phyloP scores from a whole-genome alignment of 2,113 vertebrate species.

The Perognathus longimembris region DNA sequence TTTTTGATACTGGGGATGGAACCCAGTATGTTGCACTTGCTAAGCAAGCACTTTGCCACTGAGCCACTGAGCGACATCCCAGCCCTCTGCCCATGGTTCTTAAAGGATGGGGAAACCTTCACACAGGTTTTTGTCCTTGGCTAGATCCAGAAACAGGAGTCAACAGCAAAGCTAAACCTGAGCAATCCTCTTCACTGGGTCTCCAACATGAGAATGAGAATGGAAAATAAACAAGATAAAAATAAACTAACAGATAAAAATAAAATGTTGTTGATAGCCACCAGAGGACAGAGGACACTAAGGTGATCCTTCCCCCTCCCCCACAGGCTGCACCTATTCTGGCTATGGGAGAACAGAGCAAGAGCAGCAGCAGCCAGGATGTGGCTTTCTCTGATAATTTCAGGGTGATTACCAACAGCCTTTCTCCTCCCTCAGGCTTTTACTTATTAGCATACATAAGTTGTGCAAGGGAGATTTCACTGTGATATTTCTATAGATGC shows the following conservation, averaged over 20 bases:
- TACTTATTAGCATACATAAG: too few relatives aligned
- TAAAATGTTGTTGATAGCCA: background rate
- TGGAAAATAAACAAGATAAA: constrained; percentile 1
- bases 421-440: background rate
- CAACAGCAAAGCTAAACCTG: background rate
- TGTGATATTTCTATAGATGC: too few relatives aligned
- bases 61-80: too few relatives aligned
- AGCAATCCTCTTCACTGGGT: background rate
- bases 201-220: background rate
- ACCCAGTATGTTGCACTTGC: too few relatives aligned
- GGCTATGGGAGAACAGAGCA: too few relatives aligned
- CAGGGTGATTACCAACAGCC: background rate
- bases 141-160: background rate
- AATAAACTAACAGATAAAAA: background rate
- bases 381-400: background rate
- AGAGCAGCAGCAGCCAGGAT: too few relatives aligned
- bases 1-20: too few relatives aligned
- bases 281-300: background rate
- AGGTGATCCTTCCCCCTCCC: background rate
- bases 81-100: too few relatives aligned
- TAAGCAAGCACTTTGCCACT: too few relatives aligned
- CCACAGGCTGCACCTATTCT: too few relatives aligned
- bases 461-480: too few relatives aligned
- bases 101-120: background rate
- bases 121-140: background rate